These are phyloP conservation scores for Heliangelus exortis DNA, from an alignment of 2,797 vertebrate genomes.

Conservation along the genomic window DNA sequence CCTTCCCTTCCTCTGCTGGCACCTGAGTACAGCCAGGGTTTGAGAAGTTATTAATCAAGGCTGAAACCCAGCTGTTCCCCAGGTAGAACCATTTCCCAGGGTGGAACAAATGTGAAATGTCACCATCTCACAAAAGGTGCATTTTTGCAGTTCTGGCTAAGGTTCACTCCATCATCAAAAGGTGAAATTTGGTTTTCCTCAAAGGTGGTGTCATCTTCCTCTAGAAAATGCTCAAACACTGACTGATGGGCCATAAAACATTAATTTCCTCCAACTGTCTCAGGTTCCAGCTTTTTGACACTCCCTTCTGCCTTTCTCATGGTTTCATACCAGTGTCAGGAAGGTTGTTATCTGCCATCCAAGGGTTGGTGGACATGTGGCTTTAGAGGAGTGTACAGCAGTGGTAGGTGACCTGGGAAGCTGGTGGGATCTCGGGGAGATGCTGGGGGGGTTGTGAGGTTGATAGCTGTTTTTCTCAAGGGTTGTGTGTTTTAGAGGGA, in stretches of 20 bases:
- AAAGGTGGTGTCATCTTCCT: constrained; percentile 5
- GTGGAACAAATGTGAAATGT: background rate
- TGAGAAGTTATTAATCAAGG: background rate
- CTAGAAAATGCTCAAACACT: constrained; percentile 1
- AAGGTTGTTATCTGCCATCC: accelerated
- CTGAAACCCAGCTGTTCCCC: constrained; percentile 25
- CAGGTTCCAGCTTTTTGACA: background rate
- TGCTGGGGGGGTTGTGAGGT: background rate
- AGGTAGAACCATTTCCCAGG: background rate
- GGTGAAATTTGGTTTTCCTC: background rate
- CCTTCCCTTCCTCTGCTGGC: background rate
- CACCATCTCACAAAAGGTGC: background rate
- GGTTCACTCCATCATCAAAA: background rate
- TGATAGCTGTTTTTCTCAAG: background rate
- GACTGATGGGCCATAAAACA: constrained; percentile 42
- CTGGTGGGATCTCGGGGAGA: accelerated
- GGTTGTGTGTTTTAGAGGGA: background rate
- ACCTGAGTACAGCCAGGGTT: accelerated
- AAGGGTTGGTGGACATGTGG: accelerated
- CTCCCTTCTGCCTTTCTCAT: background rate
- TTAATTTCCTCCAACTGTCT: constrained; percentile 4
- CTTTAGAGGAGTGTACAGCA: background rate
- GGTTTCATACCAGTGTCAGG: background rate
- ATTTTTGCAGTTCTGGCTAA: background rate
- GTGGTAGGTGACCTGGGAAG: background rate